These are phyloP conservation scores for Sebastiscus albofasciatus DNA, from an alignment of 2,797 vertebrate genomes.

Conservation along the genomic window DNA sequence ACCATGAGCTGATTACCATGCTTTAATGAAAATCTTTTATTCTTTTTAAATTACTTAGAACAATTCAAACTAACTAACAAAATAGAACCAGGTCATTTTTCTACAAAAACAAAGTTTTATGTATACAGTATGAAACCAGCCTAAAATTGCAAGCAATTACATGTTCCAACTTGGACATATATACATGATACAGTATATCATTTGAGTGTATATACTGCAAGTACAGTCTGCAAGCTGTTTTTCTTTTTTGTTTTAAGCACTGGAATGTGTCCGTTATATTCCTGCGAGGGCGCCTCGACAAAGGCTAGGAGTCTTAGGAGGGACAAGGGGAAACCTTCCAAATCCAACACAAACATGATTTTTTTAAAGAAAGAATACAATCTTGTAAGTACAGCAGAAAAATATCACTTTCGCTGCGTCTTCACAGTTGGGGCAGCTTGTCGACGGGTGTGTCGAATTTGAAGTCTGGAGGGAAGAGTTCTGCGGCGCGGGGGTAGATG, in stretches of 20 bases:
- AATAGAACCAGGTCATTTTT: constrained; percentile 89
- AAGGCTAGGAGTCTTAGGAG: constrained; percentile 80
- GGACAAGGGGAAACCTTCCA: constrained; percentile 74
- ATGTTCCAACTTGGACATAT: constrained; percentile 79
- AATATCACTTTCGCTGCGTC: constrained; percentile 48
- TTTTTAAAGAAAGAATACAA: constrained; percentile 44
- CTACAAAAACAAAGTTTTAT: constrained; percentile 89
- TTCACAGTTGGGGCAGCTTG: constrained; percentile 96
- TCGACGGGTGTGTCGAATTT: constrained; percentile 99
- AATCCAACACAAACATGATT: constrained; percentile 55
- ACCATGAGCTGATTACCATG: constrained; percentile 38
- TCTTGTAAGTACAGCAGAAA: constrained; percentile 68
- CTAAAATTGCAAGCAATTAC: constrained; percentile 85
- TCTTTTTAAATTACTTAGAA: constrained; percentile 81
- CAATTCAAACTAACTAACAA: constrained; percentile 89
- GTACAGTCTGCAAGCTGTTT: constrained; percentile 73
- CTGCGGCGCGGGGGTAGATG: constrained; percentile 96
- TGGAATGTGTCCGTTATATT: constrained; percentile 90
- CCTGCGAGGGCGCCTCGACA: constrained; percentile 71
- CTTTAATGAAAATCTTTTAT: constrained; percentile 76
- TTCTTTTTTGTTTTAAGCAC: constrained; percentile 70
- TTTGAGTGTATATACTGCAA: constrained; percentile 69
- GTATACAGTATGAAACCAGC: constrained; percentile 90
- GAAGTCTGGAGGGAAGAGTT: constrained; percentile 97
- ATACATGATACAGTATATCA: constrained; percentile 85